Percentiles rank a stretch among this genome's conserved stretches.
These are phyloP conservation scores for Glandiceps talaboti DNA, from an alignment of 53 echinoderm and acorn worm genomes.

Conservation along the genomic window DNA sequence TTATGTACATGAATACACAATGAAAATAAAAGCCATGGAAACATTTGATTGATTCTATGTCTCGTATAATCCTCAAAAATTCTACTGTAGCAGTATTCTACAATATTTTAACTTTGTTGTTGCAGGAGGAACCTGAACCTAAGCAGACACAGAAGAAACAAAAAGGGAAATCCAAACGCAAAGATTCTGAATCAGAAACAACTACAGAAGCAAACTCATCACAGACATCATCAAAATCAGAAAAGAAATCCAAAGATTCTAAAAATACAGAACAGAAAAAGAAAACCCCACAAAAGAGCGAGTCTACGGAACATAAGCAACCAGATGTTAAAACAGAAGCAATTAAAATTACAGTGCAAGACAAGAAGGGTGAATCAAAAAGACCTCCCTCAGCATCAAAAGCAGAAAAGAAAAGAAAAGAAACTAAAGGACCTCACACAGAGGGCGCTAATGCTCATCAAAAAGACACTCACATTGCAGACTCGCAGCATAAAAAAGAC, in stretches of 20 bases:
- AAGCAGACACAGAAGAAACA: neutral
- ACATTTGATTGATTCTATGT: no score
- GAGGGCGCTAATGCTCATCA: neutral
- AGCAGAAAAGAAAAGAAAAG: no score
- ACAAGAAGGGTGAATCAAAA: neutral
- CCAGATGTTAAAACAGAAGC: neutral
- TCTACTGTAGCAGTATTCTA: no score
- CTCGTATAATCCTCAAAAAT: no score
- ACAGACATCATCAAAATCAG: neutral
- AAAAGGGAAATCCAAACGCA: neutral
- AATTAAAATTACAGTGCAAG: no score
- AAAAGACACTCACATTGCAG: no score
- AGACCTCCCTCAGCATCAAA: no score
- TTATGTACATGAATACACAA: no score
- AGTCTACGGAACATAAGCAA: neutral
- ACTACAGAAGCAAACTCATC: neutral
- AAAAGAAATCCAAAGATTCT: neutral
- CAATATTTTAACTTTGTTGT: no score
- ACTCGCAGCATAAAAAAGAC: no score
- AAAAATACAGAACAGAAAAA: neutral
- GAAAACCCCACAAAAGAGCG: neutral
- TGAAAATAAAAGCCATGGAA: no score
- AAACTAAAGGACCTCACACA: no score
- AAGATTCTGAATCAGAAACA: neutral
- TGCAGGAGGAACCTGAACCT: neutral